Percentiles rank a stretch among this genome's conserved stretches.
Conservation (phyloP, 1,140 invertebrate species). For the Littorina saxatilis region DNA sequence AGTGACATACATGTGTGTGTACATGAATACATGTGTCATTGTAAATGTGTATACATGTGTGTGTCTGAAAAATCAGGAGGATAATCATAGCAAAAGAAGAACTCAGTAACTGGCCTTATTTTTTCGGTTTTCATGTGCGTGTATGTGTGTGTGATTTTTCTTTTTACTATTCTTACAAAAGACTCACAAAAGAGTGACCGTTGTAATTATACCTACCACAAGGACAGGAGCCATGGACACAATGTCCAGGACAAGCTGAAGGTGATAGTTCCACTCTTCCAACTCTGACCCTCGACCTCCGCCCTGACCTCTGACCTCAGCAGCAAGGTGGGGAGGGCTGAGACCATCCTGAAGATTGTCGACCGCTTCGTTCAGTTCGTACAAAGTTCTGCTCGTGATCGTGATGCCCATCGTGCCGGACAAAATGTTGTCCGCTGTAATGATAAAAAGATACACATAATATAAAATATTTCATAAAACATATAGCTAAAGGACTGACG, state of each 20-base stretch:
- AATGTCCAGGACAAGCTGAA: constrained; percentile 32
- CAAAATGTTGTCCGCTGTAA: constrained; percentile 15
- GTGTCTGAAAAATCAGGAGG: no score
- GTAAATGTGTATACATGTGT: no score
- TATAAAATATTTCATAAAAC: no score
- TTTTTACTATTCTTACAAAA: no score
- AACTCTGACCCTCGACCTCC: background rate
- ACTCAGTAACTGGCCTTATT: no score
- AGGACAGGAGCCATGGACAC: constrained; percentile 24
- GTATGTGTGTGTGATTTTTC: no score
- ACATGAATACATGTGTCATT: no score
- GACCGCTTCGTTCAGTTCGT: constrained; percentile 20
- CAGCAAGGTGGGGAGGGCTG: constrained; percentile 11
- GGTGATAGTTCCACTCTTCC: constrained; percentile 27
- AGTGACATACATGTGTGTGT: no score
- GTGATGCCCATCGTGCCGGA: background rate
- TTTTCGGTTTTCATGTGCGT: no score
- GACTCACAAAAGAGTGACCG: no score
- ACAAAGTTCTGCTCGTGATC: constrained; percentile 3
- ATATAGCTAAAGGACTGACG: no score
- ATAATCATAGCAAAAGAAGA: no score
- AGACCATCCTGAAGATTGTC: constrained; percentile 31
- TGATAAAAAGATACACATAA: background rate
- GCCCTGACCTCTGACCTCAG: background rate
- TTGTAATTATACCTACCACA: background rate